phyloP scores from a whole-genome alignment of 2,888 invertebrate genomes.

The Epinotia ramella region DNA sequence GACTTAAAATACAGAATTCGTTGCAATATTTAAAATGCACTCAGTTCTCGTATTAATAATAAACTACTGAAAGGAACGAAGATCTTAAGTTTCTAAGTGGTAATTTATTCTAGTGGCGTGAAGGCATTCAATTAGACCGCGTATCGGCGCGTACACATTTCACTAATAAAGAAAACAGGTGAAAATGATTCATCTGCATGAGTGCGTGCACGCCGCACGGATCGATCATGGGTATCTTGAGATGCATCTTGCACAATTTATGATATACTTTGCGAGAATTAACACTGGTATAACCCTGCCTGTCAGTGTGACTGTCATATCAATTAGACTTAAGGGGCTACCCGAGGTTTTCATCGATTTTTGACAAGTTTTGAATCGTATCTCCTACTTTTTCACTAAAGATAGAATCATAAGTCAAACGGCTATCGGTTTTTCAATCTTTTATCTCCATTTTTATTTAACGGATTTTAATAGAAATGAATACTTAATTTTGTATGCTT shows the following conservation, averaged over 20 bases:
- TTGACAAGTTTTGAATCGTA: no score
- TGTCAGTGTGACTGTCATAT: no score
- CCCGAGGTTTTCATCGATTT: no score
- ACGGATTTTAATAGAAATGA: no score
- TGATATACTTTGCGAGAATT: no score
- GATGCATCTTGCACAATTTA: neutral
- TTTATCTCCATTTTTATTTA: no score
- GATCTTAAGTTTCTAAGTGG: constrained; percentile 21
- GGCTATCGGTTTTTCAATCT: no score
- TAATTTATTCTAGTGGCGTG: constrained; percentile 65
- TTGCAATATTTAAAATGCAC: neutral
- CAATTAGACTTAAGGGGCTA: no score
- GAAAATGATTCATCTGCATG: constrained; percentile 76
- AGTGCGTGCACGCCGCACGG: constrained; percentile 57
- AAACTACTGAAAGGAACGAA: neutral
- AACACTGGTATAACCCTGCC: no score
- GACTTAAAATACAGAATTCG: neutral
- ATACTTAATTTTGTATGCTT: no score
- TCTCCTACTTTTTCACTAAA: no score
- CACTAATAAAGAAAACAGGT: constrained; percentile 78
- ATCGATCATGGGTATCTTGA: neutral
- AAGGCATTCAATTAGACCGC: constrained; percentile 76
- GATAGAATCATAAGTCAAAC: no score
- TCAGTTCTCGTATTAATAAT: neutral
- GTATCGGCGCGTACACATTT: constrained; percentile 73